Percentiles rank a stretch among this genome's conserved stretches.
Conservation (phyloP, 1,140 invertebrate species). For the Ips nitidus region DNA sequence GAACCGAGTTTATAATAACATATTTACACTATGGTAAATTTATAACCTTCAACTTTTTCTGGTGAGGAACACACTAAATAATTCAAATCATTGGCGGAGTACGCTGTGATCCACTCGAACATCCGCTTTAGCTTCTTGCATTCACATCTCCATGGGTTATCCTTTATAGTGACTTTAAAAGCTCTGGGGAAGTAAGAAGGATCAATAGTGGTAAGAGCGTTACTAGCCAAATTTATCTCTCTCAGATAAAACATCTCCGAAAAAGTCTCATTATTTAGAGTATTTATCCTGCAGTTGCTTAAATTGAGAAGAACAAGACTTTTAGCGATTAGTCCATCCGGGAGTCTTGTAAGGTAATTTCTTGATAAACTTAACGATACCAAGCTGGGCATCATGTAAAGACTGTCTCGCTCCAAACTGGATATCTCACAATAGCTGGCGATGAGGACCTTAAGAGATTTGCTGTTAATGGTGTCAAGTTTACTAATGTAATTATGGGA, state of each 20-base stretch:
- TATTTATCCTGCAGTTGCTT: constrained; percentile 58
- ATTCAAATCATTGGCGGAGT: constrained; percentile 57
- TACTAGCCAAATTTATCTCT: constrained; percentile 63
- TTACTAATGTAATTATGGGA: constrained; percentile 66
- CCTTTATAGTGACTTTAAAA: constrained; percentile 55
- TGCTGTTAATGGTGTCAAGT: constrained; percentile 59
- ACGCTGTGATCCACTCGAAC: constrained; percentile 60
- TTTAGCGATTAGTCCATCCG: constrained; percentile 58
- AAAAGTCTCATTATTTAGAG: constrained; percentile 58
- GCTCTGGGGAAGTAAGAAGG: constrained; percentile 64
- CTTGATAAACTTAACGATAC: constrained; percentile 59
- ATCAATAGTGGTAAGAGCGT: constrained; percentile 64
- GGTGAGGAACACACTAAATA: constrained; percentile 63
- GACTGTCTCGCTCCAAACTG: constrained; percentile 55
- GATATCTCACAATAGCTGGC: constrained; percentile 64
- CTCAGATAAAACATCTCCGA: constrained; percentile 58
- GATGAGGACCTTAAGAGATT: constrained; percentile 58
- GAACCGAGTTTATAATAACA: neutral
- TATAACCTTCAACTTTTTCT: constrained; percentile 52
- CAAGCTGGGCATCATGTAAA: constrained; percentile 57
- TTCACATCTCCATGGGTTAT: constrained; percentile 75
- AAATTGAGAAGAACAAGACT: constrained; percentile 60
- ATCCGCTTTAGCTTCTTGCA: constrained; percentile 61
- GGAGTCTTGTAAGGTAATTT: constrained; percentile 60
- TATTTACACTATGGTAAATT: neutral